Percentiles rank a stretch among this genome's conserved stretches.
Evolutionary conservation across 2,888 invertebrate genomes (phyloP).

Genomic region (Eristalis pertinax): DNA sequence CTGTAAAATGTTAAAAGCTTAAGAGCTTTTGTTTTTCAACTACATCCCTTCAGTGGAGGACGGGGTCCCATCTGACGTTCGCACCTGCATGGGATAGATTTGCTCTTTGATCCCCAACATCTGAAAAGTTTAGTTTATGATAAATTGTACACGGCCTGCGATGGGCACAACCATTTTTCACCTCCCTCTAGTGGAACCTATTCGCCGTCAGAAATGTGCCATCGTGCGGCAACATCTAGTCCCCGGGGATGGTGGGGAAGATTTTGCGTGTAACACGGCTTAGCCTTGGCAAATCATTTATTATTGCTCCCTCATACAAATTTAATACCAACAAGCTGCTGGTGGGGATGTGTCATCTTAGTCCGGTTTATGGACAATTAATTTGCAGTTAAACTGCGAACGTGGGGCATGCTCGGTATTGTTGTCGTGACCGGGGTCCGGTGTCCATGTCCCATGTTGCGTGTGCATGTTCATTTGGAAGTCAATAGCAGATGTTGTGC

Average conservation of each 20-base stretch:
- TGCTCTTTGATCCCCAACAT: neutral
- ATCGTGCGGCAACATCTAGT: too few relatives aligned
- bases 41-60: too few relatives aligned
- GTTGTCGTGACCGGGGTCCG: neutral
- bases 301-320: constrained; percentile 12
- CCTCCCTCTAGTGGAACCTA: neutral
- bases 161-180: neutral
- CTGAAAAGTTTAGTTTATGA: neutral
- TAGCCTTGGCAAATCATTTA: constrained; percentile 9
- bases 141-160: neutral
- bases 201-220: too few relatives aligned
- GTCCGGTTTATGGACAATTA: constrained; percentile 9
- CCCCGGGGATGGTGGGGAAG: neutral
- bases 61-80: neutral
- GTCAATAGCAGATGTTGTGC: constrained; percentile 32
- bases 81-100: neutral
- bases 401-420: neutral
- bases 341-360: constrained; percentile 16
- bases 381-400: neutral
- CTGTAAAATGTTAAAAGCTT: neutral
- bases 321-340: constrained; percentile 26
- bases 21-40: too few relatives aligned
- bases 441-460: neutral
- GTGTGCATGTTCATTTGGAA: constrained; percentile 2
- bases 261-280: neutral